phyloP scores from a whole-genome alignment of 30 jellyfish, hydroid and myxozoan genomes.

The Calvadosia cruxmelitensis region DNA sequence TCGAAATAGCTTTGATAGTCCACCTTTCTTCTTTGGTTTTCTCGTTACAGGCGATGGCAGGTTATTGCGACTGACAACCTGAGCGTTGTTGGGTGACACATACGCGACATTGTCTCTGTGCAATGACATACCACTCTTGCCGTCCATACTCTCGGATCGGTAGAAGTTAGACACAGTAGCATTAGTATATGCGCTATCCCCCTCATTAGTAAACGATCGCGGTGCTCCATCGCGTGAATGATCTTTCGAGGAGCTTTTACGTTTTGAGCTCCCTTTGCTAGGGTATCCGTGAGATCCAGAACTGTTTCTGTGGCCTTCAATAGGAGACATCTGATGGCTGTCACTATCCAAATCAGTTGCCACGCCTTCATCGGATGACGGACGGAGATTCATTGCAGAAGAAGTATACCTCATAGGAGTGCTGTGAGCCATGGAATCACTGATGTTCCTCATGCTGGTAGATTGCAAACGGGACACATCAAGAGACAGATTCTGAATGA shows the following conservation, averaged over 20 bases:
- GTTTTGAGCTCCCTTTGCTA: background rate
- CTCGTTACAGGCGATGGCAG: conserved; percentile 11
- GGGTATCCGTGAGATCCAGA: no score
- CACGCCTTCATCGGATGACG: background rate
- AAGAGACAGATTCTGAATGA: conserved; percentile 45
- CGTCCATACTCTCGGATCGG: background rate
- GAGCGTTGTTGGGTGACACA: background rate
- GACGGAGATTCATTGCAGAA: conserved; percentile 27
- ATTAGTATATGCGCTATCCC: background rate
- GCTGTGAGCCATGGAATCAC: conserved; percentile 43
- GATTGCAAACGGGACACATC: conserved; percentile 54
- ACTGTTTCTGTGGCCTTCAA: background rate
- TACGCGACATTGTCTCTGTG: background rate
- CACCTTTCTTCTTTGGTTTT: conserved; percentile 71
- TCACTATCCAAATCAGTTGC: background rate
- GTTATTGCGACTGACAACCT: background rate
- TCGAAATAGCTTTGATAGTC: conserved; percentile 50
- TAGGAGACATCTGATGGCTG: background rate
- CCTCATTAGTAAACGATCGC: background rate
- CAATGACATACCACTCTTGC: background rate
- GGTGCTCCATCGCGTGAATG: background rate
- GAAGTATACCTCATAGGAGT: conserved; percentile 64
- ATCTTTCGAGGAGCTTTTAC: background rate
- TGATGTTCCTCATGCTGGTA: conserved; percentile 55
- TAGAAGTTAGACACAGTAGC: background rate